A percentile compares a stretch with the other conserved stretches of the same genome.
phyloP scores from a whole-genome alignment of 2,797 vertebrate genomes.

The Gorsachius magnificus region DNA sequence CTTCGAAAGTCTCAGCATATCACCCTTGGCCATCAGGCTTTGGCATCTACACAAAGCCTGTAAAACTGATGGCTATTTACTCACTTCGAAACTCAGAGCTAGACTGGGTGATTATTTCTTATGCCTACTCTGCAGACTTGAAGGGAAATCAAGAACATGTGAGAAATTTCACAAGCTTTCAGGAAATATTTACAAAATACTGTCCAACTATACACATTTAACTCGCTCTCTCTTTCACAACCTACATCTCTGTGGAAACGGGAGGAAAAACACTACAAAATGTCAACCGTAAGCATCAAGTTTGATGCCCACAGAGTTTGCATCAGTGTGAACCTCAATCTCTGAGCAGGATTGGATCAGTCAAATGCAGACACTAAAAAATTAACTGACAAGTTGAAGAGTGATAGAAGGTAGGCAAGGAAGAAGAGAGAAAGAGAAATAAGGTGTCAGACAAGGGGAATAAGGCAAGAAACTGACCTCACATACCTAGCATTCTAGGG shows the following conservation, averaged over 20 bases:
- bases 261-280: not conserved
- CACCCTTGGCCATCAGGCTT: not conserved
- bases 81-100: not conserved
- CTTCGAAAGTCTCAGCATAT: not conserved
- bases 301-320: not conserved
- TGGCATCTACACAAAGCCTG: not conserved
- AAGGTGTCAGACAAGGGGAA: not conserved
- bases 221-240: constrained; percentile 27
- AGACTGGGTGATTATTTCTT: not conserved
- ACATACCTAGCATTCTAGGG: not conserved
- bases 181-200: constrained; percentile 51
- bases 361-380: not conserved
- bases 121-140: not conserved
- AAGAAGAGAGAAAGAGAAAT: not conserved
- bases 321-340: not conserved
- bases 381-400: not conserved
- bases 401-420: not conserved
- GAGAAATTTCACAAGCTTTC: constrained; percentile 60
- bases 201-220: not conserved
- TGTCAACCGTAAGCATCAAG: not conserved
- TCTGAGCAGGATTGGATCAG: not conserved
- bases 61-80: constrained; percentile 1
- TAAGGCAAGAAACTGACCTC: constrained; percentile 2
- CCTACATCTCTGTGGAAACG: not conserved
- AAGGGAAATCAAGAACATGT: constrained; percentile 9